phyloP scores from a whole-genome alignment of 2,113 vertebrate genomes.

The Euleptes europaea region DNA sequence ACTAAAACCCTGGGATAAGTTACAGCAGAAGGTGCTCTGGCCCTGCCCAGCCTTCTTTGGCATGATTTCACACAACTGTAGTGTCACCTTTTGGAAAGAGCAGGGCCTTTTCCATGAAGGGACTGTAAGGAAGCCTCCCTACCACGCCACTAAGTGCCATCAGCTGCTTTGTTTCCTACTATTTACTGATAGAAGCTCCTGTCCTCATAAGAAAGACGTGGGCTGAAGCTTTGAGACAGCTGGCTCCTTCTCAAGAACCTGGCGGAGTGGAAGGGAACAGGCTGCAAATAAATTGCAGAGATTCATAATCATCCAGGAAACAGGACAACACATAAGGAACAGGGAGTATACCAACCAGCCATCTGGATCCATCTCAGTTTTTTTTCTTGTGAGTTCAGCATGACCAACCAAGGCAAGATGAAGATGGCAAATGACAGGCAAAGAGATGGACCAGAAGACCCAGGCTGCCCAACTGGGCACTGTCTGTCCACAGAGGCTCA shows the following conservation, averaged over 20 bases:
- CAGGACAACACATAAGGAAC: neutral
- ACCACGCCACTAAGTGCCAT: neutral
- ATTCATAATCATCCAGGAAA: slow-evolving; percentile 28
- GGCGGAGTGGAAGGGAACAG: slow-evolving; percentile 1
- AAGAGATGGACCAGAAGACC: slow-evolving; percentile 54
- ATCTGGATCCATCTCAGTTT: slow-evolving; percentile 16
- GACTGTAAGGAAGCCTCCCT: neutral
- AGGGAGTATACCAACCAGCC: slow-evolving; percentile 70
- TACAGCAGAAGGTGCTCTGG: neutral
- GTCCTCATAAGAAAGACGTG: neutral
- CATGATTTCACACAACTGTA: no score
- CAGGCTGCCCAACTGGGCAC: neutral
- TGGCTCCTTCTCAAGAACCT: neutral
- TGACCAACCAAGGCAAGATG: slow-evolving; percentile 71
- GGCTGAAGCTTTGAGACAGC: neutral
- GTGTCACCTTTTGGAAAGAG: no score
- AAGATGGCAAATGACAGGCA: slow-evolving; percentile 38
- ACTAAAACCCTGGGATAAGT: no score
- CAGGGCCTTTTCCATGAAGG: no score
- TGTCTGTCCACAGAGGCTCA: accelerated
- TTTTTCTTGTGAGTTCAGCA: slow-evolving; percentile 63
- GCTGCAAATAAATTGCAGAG: neutral
- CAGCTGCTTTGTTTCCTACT: accelerated
- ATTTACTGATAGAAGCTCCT: slow-evolving; percentile 12
- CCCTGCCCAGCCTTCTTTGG: no score